Base-by-base conservation (phyloP, 1,140 invertebrate species). In the Latrodectus geometricus region DNA sequence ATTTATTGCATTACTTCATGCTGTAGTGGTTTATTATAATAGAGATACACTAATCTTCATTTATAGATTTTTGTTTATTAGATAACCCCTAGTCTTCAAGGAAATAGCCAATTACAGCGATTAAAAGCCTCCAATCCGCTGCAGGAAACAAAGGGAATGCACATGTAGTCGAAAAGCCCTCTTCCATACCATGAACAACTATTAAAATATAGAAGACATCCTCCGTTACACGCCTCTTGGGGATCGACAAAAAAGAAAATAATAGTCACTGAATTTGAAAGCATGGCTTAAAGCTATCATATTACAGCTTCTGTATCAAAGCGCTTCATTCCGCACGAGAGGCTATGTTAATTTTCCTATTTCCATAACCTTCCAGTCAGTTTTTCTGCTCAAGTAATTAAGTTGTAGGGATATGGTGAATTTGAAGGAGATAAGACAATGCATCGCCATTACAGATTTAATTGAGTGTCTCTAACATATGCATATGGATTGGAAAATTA, bases 31-130 rank as follows among this genome's bases (percentile, higher is more conserved):
- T 5, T 3, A 35, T 35, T 5, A 1, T 35, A 35, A 35, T 35
- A 35, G 1, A 35, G 35, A 3, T 5, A 1, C 35, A 35, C 2
- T 35, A 35, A 35, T 35, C 35, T 35, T 35, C 5, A 35, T 35
- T 35, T 35, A 5, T 35, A 35, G 35, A 35, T 3, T 35, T 35
- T 35, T 35, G 35, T 61, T 61, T 61, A 17, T 17, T 61, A 17
- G 11, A 61, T 35, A 20, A 49, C 77, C 77, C 77, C 77, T 50
- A 14, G 65, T 35, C 21, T 20, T 20, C 11, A 17, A 79, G 77
- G 77, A 79, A 79, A 79, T 61, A 56, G n/a, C 65, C 77, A 79
- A 79, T 79, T 76, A 79, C 23, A 66, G 65, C 52, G 23, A 76
- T 76, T 52, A 50, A 50, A 56, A 56, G 23, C 77, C 77, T 79